These are phyloP conservation scores for Liasis olivaceus DNA, from an alignment of 2,797 vertebrate genomes.

Conservation along the genomic window DNA sequence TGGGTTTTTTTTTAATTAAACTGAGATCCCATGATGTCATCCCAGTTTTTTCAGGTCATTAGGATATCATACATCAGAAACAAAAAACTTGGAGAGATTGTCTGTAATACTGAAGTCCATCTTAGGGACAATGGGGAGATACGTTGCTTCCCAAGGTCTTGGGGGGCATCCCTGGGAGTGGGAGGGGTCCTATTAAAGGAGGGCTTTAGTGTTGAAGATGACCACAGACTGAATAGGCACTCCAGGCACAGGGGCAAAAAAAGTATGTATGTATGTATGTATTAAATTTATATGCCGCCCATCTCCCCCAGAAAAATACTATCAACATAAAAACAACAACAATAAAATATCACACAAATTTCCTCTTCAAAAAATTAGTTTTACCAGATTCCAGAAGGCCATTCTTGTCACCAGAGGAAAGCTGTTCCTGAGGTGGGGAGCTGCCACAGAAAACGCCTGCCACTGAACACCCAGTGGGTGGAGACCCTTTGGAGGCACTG, in stretches of 20 bases:
- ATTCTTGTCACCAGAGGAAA: background rate
- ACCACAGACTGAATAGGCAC: background rate
- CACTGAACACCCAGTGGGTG: background rate
- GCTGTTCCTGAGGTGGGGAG: background rate
- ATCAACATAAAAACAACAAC: background rate
- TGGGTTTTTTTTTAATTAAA: background rate
- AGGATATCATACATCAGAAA: background rate
- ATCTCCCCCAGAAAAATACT: background rate
- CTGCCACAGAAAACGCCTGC: background rate
- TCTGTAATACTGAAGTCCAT: background rate
- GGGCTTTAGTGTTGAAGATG: background rate
- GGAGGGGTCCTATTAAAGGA: background rate
- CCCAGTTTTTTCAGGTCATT: background rate
- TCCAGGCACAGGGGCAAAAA: background rate
- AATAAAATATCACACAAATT: background rate
- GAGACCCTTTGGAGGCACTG: background rate
- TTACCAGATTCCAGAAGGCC: background rate
- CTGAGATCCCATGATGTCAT: background rate
- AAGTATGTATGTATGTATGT: no score
- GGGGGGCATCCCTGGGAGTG: background rate
- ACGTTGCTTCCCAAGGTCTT: background rate
- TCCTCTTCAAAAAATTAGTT: background rate
- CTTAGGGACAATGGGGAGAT: background rate
- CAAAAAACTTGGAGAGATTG: background rate
- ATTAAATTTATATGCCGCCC: no score